Conservation (phyloP, 2,113 vertebrate genomes). For the Megaceryle maxima region DNA sequence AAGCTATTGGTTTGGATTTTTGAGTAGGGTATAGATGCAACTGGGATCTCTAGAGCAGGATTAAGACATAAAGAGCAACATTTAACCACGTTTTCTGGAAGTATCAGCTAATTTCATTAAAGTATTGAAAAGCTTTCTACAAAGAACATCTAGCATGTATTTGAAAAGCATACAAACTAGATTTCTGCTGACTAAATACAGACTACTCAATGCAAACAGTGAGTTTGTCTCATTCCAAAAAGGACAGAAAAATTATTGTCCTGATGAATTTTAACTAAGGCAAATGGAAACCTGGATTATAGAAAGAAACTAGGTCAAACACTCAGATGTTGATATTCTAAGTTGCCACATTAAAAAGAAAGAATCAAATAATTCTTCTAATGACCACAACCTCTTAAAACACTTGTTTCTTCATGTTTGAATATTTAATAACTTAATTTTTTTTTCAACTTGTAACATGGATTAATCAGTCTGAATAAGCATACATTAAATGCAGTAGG, state of each 20-base stretch:
- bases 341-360: background rate
- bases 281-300: background rate
- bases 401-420: background rate
- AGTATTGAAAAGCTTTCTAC: background rate
- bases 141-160: background rate
- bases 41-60: background rate
- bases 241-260: background rate
- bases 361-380: background rate
- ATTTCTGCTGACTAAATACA: background rate
- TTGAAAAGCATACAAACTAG: background rate
- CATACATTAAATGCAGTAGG: background rate
- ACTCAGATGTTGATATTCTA: background rate
- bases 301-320: background rate
- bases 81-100: background rate
- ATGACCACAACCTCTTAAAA: background rate
- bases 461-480: conserved; percentile 37
- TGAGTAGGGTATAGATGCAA: background rate
- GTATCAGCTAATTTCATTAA: background rate
- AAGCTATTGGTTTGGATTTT: background rate
- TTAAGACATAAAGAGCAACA: background rate
- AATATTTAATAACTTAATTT: background rate
- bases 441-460: background rate
- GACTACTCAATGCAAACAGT: background rate
- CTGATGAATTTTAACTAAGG: background rate
- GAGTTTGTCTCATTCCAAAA: background rate